Evolutionary conservation across 2,113 vertebrate species (phyloP).

Genomic region (Anseranas semipalmata): DNA sequence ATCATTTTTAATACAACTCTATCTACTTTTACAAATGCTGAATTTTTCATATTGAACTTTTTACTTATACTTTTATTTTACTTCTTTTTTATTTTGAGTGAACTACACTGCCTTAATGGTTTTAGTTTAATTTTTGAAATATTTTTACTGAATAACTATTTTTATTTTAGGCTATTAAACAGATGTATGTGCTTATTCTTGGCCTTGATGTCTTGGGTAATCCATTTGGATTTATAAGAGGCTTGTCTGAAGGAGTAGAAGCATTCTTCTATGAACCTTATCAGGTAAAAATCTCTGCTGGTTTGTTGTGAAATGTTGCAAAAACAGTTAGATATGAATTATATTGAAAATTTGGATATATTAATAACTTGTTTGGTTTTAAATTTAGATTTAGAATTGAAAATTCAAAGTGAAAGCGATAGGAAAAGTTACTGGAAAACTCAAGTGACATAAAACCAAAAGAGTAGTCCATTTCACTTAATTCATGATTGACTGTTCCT

Average conservation of each 20-base stretch:
- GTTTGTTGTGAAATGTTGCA: neutral
- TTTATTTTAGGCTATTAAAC: slow-evolving; percentile 90
- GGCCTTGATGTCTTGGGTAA: slow-evolving; percentile 98
- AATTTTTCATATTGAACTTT: neutral
- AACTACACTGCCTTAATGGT: neutral
- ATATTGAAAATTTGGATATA: neutral
- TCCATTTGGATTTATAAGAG: slow-evolving; percentile 95
- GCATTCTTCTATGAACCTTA: slow-evolving; percentile 99
- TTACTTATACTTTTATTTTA: no score
- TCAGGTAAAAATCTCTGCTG: slow-evolving; percentile 80
- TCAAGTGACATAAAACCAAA: neutral
- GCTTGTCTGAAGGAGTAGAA: slow-evolving; percentile 95
- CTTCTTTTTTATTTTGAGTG: neutral
- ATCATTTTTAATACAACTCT: neutral
- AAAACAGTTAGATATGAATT: neutral
- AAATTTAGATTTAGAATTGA: neutral
- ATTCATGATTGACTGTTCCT: neutral
- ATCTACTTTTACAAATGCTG: neutral
- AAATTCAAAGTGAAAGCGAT: neutral
- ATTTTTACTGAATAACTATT: neutral
- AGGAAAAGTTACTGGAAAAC: neutral
- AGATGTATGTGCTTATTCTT: slow-evolving; percentile 97
- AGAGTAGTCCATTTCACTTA: neutral
- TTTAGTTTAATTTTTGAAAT: neutral
- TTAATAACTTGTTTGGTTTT: neutral